These are phyloP conservation scores for Lochmaea crataegi DNA, from an alignment of 2,888 invertebrate genomes.

Conservation along the genomic window DNA sequence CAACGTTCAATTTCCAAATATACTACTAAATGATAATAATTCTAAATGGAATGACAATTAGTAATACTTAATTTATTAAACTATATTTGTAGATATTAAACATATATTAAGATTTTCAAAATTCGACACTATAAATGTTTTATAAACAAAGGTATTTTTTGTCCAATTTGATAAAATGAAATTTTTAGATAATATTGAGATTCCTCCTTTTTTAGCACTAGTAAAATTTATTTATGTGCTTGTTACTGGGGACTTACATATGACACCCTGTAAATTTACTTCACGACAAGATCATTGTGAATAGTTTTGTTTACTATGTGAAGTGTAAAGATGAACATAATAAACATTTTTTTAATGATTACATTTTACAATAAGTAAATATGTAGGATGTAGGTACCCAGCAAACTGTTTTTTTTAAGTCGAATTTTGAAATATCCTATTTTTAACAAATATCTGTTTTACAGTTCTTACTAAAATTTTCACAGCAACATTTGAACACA, in stretches of 20 bases:
- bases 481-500: constrained; percentile 31
- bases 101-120: constrained; percentile 1
- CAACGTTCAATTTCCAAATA: not conserved
- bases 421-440: constrained; percentile 15
- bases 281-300: too few relatives aligned
- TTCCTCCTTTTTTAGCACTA: not conserved
- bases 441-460: constrained; percentile 18
- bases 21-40: not conserved
- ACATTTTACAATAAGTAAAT: too few relatives aligned
- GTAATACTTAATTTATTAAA: not conserved
- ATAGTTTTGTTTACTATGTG: too few relatives aligned
- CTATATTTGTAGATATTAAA: not conserved
- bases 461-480: constrained; percentile 1
- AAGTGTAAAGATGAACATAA: too few relatives aligned
- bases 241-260: too few relatives aligned
- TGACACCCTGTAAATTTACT: too few relatives aligned
- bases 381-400: too few relatives aligned
- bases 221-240: too few relatives aligned
- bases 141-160: not conserved
- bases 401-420: not conserved
- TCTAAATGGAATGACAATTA: constrained; percentile 9
- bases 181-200: not conserved
- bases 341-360: too few relatives aligned
- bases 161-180: not conserved
- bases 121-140: not conserved